Evolutionary conservation across 2,888 invertebrate genomes (phyloP), one percentile per base, ranked within the genome.

Genomic region (Sarcophaga caerulescens): DNA sequence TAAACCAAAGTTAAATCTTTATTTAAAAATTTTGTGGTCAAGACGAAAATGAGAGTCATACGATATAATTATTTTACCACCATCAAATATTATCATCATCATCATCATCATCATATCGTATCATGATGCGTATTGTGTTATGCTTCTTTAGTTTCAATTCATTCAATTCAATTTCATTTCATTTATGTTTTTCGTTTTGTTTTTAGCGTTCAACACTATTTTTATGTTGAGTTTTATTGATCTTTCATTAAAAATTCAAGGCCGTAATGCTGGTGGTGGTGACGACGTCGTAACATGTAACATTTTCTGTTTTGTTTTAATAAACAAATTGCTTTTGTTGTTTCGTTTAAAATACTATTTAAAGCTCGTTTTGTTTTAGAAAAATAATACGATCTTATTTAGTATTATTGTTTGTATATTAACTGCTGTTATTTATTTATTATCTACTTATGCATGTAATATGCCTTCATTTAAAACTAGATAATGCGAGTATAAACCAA

Each of bases 241-340:
- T 60, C 23, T 84, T 65, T 71, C 21, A 66, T 75, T 76, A n/a
- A 21, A 80, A 1, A 74, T 76, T 76, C 84, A 84, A 84, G 80
- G 80, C 66, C 59, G 12, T 19, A 25, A 73, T 47, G 45, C 66
- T 71, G 60, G 12, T 68, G 84, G 84, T 44, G 35, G 52, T 79
- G 25, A 19, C 19, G 35, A n/a, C 17, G 52, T 76, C 25, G 25
- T 14, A 65, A 45, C n/a, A 65, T 76, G 68, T 62, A 63, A 66
- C 60, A 62, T 60, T 65, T 73, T 35, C 2, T 35, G 35, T 35
- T 1, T 35, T 71, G 44, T 66, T 80, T 60, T 52, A 76, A 57
- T 45, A 60, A 60, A 66, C 52, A 71, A 80, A 76, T 80, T 80
- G 60, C 62, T 69, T n/a, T 45, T 80, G 65, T 62, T 69, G 35